Evolutionary conservation across 30 jellyfish, hydroid and myxozoan species (phyloP).

Genomic region (Hydra vulgaris): DNA sequence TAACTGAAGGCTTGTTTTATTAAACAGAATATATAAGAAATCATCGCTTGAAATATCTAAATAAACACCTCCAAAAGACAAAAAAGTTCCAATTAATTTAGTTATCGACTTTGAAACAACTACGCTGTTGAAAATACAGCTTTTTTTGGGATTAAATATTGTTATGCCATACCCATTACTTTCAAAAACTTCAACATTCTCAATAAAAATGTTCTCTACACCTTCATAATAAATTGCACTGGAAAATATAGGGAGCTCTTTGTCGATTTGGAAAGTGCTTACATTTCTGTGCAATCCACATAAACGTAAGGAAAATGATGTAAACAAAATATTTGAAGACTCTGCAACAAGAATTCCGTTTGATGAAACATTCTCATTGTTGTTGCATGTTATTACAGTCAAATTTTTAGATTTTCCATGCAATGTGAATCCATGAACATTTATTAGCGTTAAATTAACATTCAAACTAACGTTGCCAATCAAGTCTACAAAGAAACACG

Average conservation of each 20-base stretch:
- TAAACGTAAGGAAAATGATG: not conserved
- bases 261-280: not conserved
- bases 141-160: not conserved
- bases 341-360: not conserved
- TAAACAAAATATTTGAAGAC: not conserved
- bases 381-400: not conserved
- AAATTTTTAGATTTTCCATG: not conserved
- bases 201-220: not conserved
- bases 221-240: not conserved
- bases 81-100: not conserved
- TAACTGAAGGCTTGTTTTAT: not conserved
- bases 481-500: not conserved
- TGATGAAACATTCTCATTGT: not conserved
- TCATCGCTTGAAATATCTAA: not conserved
- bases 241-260: not conserved
- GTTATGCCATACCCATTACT: not conserved
- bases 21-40: not conserved
- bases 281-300: not conserved
- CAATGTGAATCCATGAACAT: constrained; percentile 7
- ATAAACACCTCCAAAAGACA: not conserved
- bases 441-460: not conserved
- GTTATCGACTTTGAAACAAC: not conserved
- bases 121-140: not conserved
- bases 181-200: not conserved
- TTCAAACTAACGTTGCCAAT: not conserved